Evolutionary conservation across 2,888 invertebrate species (phyloP).

Genomic region (Chloroclysta siterata): DNA sequence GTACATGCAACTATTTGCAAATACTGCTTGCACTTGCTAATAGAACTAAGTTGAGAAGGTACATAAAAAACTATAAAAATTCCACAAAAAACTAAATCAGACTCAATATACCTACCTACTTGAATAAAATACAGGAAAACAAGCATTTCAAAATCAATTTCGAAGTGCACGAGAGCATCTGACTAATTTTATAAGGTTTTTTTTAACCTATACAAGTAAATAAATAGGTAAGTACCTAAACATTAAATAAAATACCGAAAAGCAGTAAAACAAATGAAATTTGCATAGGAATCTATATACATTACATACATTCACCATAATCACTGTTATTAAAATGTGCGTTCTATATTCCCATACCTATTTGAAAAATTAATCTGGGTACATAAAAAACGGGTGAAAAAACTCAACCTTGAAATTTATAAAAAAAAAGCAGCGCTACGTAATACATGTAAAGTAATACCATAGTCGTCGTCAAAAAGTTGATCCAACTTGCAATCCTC

Average conservation of each 20-base stretch:
- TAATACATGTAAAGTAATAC: slow-evolving; percentile 57
- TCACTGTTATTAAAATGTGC: too few species aligned
- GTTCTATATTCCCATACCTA: too few species aligned
- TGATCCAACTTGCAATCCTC: slow-evolving; percentile 63
- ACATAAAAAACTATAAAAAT: slow-evolving; percentile 11
- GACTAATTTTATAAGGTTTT: too few species aligned
- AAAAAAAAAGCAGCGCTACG: slow-evolving; percentile 10
- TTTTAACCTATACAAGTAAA: too few species aligned
- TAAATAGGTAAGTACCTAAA: neutral
- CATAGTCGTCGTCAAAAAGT: slow-evolving; percentile 66
- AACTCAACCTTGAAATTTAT: neutral
- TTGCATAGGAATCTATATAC: too few species aligned
- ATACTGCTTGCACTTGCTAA: slow-evolving; percentile 1
- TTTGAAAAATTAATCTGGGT: neutral
- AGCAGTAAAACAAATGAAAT: too few species aligned
- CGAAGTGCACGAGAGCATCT: too few species aligned
- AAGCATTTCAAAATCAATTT: too few species aligned
- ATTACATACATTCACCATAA: too few species aligned
- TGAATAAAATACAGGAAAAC: neutral
- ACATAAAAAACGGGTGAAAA: neutral
- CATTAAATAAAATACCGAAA: too few species aligned
- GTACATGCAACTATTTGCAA: neutral
- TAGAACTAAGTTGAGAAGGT: neutral
- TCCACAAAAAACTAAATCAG: slow-evolving; percentile 27
- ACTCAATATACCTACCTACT: slow-evolving; percentile 11